Evolutionary conservation across 2,888 invertebrate genomes (phyloP).

Genomic region (Nomada goodeniana): DNA sequence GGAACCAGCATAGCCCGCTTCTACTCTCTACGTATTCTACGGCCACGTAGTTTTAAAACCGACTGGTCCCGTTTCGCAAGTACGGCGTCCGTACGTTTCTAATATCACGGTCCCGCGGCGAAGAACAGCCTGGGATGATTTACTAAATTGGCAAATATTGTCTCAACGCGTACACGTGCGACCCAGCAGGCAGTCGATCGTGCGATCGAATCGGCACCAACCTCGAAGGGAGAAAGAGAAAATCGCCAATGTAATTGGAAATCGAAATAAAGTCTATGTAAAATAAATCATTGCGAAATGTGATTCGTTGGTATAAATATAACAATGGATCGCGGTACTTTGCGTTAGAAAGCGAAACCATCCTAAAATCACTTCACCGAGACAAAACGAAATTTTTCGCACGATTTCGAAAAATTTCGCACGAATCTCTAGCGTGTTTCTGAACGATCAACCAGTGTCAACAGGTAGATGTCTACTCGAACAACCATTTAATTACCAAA

Average conservation of each 20-base stretch:
- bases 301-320: too few relatives aligned
- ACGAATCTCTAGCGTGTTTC: too few relatives aligned
- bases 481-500: too few relatives aligned
- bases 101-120: constrained; percentile 14
- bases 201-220: constrained; percentile 42
- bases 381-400: too few relatives aligned
- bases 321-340: too few relatives aligned
- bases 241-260: constrained; percentile 31
- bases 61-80: constrained; percentile 21
- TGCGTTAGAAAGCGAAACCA: too few relatives aligned
- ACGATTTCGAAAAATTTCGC: too few relatives aligned
- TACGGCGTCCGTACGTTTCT: constrained; percentile 4
- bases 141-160: constrained; percentile 13
- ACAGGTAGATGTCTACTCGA: too few relatives aligned
- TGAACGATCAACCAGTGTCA: too few relatives aligned
- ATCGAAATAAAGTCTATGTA: constrained; percentile 28
- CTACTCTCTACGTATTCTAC: background rate
- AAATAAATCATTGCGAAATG: too few relatives aligned
- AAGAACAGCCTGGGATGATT: constrained; percentile 15
- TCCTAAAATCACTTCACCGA: too few relatives aligned
- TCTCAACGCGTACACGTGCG: background rate
- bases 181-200: background rate
- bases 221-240: constrained; percentile 30
- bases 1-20: background rate
- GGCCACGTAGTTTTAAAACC: constrained; percentile 35